Evolutionary conservation across 2,113 vertebrate species (phyloP).

Genomic region (Ameiurus melas): DNA sequence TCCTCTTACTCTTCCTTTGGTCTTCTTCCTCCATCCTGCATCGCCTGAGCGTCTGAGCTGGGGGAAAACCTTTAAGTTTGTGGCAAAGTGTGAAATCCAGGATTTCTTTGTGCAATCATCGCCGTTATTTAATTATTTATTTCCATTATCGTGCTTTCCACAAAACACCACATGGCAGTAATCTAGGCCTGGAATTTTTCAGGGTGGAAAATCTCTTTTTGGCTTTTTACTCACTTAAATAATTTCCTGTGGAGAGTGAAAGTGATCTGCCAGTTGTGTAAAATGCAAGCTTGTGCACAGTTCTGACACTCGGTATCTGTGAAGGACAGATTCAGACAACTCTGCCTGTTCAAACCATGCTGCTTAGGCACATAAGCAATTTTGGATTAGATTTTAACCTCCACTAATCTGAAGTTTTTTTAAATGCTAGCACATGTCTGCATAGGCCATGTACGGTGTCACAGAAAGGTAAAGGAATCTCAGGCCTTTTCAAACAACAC

Average conservation of each 20-base stretch:
- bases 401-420: constrained; percentile 44
- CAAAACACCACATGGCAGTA: constrained; percentile 59
- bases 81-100: constrained; percentile 20
- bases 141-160: constrained; percentile 55
- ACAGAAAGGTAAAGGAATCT: constrained; percentile 16
- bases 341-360: constrained; percentile 48
- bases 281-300: constrained; percentile 36
- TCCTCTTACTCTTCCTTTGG: neutral
- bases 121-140: constrained; percentile 51
- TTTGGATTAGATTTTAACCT: constrained; percentile 53
- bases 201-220: constrained; percentile 45
- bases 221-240: constrained; percentile 41
- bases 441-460: constrained; percentile 19
- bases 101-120: constrained; percentile 26
- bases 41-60: neutral
- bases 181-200: constrained; percentile 53
- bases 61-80: constrained; percentile 6
- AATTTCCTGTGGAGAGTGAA: constrained; percentile 46
- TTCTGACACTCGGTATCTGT: constrained; percentile 28
- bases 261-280: constrained; percentile 36
- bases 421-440: constrained; percentile 47
- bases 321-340: constrained; percentile 47
- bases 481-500: neutral
- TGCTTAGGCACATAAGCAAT: constrained; percentile 48
- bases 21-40: neutral